These are phyloP conservation scores for Laupala kohalensis DNA, from an alignment of 1,140 invertebrate genomes.

Conservation along the genomic window DNA sequence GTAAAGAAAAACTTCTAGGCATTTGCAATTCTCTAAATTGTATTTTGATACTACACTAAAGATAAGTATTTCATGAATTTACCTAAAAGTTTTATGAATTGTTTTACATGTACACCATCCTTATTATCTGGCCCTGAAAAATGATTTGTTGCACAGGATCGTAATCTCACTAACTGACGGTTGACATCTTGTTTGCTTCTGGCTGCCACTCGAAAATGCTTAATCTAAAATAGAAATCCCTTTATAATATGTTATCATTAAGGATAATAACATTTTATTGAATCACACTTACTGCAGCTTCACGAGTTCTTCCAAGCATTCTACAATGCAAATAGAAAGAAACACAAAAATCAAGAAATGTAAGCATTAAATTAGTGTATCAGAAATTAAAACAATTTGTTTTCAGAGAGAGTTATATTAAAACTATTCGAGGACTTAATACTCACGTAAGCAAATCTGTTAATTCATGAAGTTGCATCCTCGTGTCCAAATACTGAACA, in stretches of 20 bases:
- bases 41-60: too few relatives aligned
- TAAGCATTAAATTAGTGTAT: not conserved
- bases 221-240: conserved; percentile 27
- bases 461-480: conserved; percentile 33
- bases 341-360: not conserved
- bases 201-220: conserved; percentile 28
- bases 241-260: not conserved
- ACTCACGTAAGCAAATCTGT: conserved; percentile 37
- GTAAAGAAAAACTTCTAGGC: not conserved
- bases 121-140: conserved; percentile 28
- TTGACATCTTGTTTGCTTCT: conserved; percentile 28
- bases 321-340: conserved; percentile 22
- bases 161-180: conserved; percentile 29
- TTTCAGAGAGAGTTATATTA: too few relatives aligned
- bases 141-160: conserved; percentile 28
- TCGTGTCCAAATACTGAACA: conserved; percentile 34
- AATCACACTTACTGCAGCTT: conserved; percentile 33
- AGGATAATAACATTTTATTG: not conserved
- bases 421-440: too few relatives aligned
- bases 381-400: too few relatives aligned
- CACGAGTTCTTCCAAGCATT: conserved; percentile 32
- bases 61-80: conserved; percentile 6
- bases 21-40: too few relatives aligned
- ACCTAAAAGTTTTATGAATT: conserved; percentile 35
- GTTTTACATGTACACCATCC: conserved; percentile 29